These are phyloP conservation scores for Monopis laevigella DNA, from an alignment of 2,888 invertebrate genomes.

Conservation along the genomic window DNA sequence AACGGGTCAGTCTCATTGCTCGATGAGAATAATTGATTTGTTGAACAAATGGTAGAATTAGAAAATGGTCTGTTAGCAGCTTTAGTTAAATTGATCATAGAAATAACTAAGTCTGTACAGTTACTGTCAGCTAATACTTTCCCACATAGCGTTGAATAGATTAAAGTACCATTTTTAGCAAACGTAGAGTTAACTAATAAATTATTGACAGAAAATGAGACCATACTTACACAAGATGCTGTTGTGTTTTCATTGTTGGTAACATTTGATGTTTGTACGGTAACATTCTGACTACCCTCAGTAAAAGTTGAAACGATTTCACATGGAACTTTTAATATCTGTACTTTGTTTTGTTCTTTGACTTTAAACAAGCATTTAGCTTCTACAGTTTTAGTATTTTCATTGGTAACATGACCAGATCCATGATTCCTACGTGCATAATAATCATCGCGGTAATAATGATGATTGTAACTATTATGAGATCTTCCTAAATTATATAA, in stretches of 20 bases:
- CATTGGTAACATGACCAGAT: constrained; percentile 13
- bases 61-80: constrained; percentile 21
- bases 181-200: neutral
- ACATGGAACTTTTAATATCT: constrained; percentile 46
- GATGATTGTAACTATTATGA: constrained; percentile 35
- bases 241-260: neutral
- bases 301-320: constrained; percentile 57
- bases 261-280: neutral
- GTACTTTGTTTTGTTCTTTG: constrained; percentile 33
- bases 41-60: constrained; percentile 31
- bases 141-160: too few species aligned
- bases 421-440: constrained; percentile 34
- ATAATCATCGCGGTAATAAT: constrained; percentile 52
- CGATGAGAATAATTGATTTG: too few species aligned
- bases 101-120: too few species aligned
- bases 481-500: constrained; percentile 53
- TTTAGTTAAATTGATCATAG: constrained; percentile 15
- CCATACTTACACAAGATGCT: neutral
- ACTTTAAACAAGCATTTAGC: constrained; percentile 43
- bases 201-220: neutral
- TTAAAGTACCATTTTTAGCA: neutral
- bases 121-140: too few species aligned
- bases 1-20: constrained; percentile 37
- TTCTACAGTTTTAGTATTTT: constrained; percentile 26
- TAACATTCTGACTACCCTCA: constrained; percentile 29